Base-by-base conservation (phyloP, 2,888 invertebrate genomes). In the Macrophya alboannulata region DNA sequence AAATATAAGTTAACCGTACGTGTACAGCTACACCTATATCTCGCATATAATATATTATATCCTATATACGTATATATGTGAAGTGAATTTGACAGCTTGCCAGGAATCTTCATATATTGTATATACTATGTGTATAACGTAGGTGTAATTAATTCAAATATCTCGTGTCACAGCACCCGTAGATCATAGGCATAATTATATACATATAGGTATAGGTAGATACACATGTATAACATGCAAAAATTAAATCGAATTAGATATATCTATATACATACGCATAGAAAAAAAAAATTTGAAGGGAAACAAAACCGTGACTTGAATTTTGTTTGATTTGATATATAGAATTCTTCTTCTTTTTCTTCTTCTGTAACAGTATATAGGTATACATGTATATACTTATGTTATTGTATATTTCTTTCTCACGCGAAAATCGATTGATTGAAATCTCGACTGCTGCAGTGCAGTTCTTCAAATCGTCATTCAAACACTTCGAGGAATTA, bases 101-200 rank as follows among this genome's bases (percentile, higher is more conserved):
- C 87, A 88, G 87, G 84, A 87, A 88, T 88, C 86, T 88, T 87
- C 87, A 88, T 87, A 86, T 87, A 87, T 86, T 87, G 87, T 86
- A 86, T 87, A 86, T 86, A 84, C 87, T 86, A 86, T 31, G 3
- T 40, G 12, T 10, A 40, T 31, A 21, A 8, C 31, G 15, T 15
- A 68, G 31, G 17, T 1, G 4, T 25, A 68, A 25, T 31, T 10
- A n/a, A 55, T 55, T 55, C 8, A 8, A 55, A 55, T 55, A n/a
- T 55, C 55, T 8, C 8, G 1, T 55, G n/a, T 31, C 31, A 31
- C 31, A 31, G 31, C 9, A 48, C 10, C 4, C 45, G 5, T 68
- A 65, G 15, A 0, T 74, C 43, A 74, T 86, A n/a, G n/a, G n/a
- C n/a, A n/a, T n/a, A n/a, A n/a, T n/a, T n/a, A 59, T 65, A 40